Percentiles rank a stretch among this genome's conserved stretches.
Evolutionary conservation across 2,113 vertebrate species (phyloP).

Genomic region (Cyanoderma ruficeps): DNA sequence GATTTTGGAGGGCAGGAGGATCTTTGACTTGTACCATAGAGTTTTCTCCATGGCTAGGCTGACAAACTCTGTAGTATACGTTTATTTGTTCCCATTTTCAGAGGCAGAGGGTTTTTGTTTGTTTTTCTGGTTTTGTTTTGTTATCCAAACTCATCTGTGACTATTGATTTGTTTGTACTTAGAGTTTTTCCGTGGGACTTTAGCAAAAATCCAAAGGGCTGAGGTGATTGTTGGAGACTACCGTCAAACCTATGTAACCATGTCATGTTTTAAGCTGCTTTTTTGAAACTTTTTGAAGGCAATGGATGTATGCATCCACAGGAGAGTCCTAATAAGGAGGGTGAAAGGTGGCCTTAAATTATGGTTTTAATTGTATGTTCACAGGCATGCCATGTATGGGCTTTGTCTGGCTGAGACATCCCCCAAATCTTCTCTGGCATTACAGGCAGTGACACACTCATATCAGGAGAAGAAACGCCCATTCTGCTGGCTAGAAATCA

Average conservation of each 20-base stretch:
- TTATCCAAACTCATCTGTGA: not conserved
- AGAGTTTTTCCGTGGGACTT: not conserved
- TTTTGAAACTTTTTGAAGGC: not conserved
- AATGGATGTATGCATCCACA: not conserved
- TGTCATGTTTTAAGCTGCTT: not conserved
- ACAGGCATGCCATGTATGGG: not conserved
- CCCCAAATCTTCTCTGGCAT: not conserved
- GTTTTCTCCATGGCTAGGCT: not conserved
- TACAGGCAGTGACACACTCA: not conserved
- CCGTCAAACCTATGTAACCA: not conserved
- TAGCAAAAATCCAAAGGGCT: not conserved
- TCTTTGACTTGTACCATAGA: not conserved
- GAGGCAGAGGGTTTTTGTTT: not conserved
- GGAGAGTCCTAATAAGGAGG: not conserved
- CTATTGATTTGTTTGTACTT: not conserved
- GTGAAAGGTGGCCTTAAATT: not conserved
- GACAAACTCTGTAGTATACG: not conserved
- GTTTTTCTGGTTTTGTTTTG: not conserved
- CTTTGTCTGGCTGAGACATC: not conserved
- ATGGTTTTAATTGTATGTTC: not conserved
- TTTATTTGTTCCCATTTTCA: not conserved
- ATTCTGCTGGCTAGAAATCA: slow-evolving; percentile 57
- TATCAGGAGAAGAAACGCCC: slow-evolving; percentile 20
- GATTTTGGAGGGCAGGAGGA: not conserved
- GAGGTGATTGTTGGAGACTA: not conserved